Evolutionary conservation across 2,797 vertebrate species (phyloP), one percentile per base, ranked within the genome.

Genomic region (Harpagifer antarcticus): DNA sequence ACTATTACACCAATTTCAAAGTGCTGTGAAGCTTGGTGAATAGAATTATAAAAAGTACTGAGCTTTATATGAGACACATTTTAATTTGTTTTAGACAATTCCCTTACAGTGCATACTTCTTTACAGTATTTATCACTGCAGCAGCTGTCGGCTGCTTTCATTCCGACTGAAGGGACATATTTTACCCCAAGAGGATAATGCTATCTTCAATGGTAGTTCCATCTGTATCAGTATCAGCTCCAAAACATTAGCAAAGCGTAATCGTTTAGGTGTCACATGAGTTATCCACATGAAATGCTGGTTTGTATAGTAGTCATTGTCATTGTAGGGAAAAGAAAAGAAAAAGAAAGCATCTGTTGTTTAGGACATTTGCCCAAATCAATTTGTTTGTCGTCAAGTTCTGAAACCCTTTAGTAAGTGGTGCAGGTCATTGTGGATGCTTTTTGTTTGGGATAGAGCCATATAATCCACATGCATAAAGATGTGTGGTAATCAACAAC

Each of bases 1-100:
- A 66, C 74, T 65, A 59, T 68, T 83, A 86, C 83, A 84, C 58
- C 67, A 66, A 69, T 69, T 67, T 76, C 31, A 37, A 20, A 79
- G 71, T 48, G 54, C 65, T 71, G 44, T 69, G 54, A 11, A 69
- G 61, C 55, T 76, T 54, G 17, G 16, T 67, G 20, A 63, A 43
- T 68, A 65, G 52, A 43, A 66, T 19, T 19, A 7, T 49, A 42
- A 78, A 58, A 71, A 47, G 19, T 14, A 20, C 20, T 8, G 10
- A 45, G 48, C 3, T 52, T 73, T 68, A 79, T 63, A 52, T 67
- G 54, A 76, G 66, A 19, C 14, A 23, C 3, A 33, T 73, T 78
- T 69, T 15, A 17, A 43, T 67, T 1, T 71, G 69, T 19, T 3
- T 69, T 57, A 58, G 23, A 15, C 9, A 17, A 20, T 8, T 71